A percentile compares a stretch with the other conserved stretches of the same genome.
These are phyloP conservation scores for Druon quercuslanigerum DNA, from an alignment of 1,140 invertebrate genomes.

Conservation along the genomic window DNA sequence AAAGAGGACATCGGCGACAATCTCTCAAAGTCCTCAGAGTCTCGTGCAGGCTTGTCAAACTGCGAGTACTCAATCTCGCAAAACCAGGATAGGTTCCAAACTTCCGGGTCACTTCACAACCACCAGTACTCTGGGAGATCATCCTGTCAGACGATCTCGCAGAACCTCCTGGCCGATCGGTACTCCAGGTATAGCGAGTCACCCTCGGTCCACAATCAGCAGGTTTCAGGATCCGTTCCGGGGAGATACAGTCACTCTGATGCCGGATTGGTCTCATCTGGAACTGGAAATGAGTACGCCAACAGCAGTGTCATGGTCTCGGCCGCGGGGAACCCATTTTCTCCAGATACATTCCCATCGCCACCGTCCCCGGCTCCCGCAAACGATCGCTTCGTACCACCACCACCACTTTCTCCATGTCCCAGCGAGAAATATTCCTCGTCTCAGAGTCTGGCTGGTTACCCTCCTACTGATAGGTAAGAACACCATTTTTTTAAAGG, in stretches of 20 bases:
- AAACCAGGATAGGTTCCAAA: slow-evolving; percentile 52
- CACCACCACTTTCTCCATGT: slow-evolving; percentile 68
- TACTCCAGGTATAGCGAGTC: slow-evolving; percentile 55
- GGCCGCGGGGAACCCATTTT: slow-evolving; percentile 56
- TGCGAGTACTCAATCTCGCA: slow-evolving; percentile 55
- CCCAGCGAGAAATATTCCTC: slow-evolving; percentile 70
- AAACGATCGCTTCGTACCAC: slow-evolving; percentile 70
- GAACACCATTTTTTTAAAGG: neutral
- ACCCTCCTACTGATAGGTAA: slow-evolving; percentile 60
- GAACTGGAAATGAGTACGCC: slow-evolving; percentile 50
- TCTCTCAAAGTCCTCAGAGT: slow-evolving; percentile 49
- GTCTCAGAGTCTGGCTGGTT: slow-evolving; percentile 68
- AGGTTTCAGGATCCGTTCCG: neutral
- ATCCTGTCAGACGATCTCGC: slow-evolving; percentile 39
- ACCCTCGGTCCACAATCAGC: neutral
- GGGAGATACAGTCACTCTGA: neutral
- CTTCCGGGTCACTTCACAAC: slow-evolving; percentile 47
- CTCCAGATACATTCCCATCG: slow-evolving; percentile 70
- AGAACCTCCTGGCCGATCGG: slow-evolving; percentile 49
- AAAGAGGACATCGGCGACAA: slow-evolving; percentile 46
- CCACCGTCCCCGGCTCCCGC: slow-evolving; percentile 72
- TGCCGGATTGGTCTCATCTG: slow-evolving; percentile 35
- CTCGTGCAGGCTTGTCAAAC: slow-evolving; percentile 43
- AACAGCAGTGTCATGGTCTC: slow-evolving; percentile 53
- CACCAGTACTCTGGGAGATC: slow-evolving; percentile 43